Percentiles rank a stretch among this genome's conserved stretches.
These are phyloP conservation scores for Perccottus glenii DNA, from an alignment of 2,113 vertebrate genomes.

Conservation along the genomic window DNA sequence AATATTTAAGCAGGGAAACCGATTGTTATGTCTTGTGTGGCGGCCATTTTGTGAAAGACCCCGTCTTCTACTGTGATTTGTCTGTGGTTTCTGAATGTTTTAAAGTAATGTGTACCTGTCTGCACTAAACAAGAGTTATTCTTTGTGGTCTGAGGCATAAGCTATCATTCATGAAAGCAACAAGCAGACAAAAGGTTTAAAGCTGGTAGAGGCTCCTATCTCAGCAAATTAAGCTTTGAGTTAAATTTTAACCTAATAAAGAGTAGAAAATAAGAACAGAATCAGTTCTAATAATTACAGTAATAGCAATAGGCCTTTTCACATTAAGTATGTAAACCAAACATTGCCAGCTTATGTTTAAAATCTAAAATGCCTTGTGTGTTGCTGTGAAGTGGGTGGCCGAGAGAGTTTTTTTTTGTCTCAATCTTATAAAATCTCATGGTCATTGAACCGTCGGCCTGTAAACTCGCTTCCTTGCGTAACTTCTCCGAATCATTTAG, in stretches of 20 bases:
- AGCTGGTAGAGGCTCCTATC: too few relatives aligned
- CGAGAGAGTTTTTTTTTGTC: slow-evolving; percentile 21
- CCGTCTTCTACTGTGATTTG: slow-evolving; percentile 27
- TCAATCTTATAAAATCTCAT: slow-evolving; percentile 34
- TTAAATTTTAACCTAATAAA: too few relatives aligned
- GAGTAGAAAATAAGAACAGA: too few relatives aligned
- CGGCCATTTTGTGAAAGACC: slow-evolving; percentile 41
- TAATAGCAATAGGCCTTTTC: too few relatives aligned
- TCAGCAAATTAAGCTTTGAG: too few relatives aligned
- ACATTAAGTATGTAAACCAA: too few relatives aligned
- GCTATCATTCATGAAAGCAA: slow-evolving; percentile 21
- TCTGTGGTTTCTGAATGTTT: slow-evolving; percentile 35
- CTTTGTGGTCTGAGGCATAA: slow-evolving; percentile 10
- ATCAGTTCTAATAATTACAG: too few relatives aligned
- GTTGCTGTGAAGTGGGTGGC: slow-evolving; percentile 36
- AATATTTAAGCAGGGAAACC: slow-evolving; percentile 44
- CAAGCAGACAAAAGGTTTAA: slow-evolving; percentile 12
- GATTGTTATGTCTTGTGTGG: slow-evolving; percentile 44
- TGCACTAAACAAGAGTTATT: slow-evolving; percentile 19
- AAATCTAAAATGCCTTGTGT: slow-evolving; percentile 5
- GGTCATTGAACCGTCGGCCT: slow-evolving; percentile 36
- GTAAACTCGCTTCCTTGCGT: slow-evolving; percentile 46
- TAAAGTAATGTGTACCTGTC: slow-evolving; percentile 47
- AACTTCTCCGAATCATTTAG: slow-evolving; percentile 68
- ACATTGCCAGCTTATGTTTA: not conserved